Evolutionary conservation across 2,888 invertebrate species (phyloP).

Genomic region (Dermolepida albohirtum): DNA sequence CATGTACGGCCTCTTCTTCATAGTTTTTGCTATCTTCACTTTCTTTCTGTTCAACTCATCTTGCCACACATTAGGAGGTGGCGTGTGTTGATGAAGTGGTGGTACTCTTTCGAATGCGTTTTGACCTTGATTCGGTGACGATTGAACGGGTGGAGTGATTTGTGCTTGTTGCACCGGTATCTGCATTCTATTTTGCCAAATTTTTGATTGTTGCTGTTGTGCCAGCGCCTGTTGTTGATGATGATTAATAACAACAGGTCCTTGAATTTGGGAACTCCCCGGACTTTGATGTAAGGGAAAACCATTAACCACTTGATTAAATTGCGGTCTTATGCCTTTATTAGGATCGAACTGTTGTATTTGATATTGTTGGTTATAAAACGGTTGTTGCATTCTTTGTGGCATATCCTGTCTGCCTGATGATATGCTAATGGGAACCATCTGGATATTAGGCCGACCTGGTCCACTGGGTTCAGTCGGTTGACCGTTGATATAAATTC

Average conservation of each 20-base stretch:
- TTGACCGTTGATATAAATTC: conserved; percentile 60
- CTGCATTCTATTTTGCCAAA: conserved; percentile 56
- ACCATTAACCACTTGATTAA: conserved; percentile 55
- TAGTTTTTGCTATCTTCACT: conserved; percentile 66
- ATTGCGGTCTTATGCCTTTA: conserved; percentile 57
- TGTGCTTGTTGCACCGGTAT: conserved; percentile 70
- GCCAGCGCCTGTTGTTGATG: conserved; percentile 45
- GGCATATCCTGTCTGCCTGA: conserved; percentile 50
- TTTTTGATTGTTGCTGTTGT: conserved; percentile 55
- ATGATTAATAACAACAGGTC: conserved; percentile 62
- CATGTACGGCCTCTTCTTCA: conserved; percentile 69
- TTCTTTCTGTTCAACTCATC: conserved; percentile 73
- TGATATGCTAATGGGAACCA: conserved; percentile 57
- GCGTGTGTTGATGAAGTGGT: conserved; percentile 78
- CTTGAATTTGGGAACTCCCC: conserved; percentile 68
- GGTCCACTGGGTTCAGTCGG: conserved; percentile 62
- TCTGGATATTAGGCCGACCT: conserved; percentile 61
- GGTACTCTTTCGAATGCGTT: conserved; percentile 77
- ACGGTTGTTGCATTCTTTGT: conserved; percentile 52
- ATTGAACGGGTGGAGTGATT: conserved; percentile 49
- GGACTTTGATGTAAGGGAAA: conserved; percentile 53
- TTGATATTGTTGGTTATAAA: conserved; percentile 52
- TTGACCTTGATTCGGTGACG: conserved; percentile 52
- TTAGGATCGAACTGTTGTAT: conserved; percentile 62
- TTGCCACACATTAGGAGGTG: conserved; percentile 69